Base-by-base conservation (phyloP, 2,797 vertebrate genomes). In the Tragelaphus eurycerus region DNA sequence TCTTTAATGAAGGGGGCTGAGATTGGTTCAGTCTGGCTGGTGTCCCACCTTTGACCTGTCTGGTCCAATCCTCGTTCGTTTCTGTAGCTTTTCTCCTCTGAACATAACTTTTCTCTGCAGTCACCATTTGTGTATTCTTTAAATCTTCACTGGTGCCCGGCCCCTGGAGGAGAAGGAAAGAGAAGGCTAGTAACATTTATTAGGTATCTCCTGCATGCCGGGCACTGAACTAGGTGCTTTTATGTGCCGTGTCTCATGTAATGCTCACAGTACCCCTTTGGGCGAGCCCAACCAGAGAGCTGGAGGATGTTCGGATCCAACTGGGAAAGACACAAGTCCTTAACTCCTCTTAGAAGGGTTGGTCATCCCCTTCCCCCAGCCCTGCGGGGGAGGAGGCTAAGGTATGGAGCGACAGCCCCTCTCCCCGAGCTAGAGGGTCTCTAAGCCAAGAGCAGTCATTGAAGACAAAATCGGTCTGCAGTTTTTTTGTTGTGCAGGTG, bases 401-500 rank as follows among this genome's bases (percentile, higher is more conserved):
- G n/a, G n/a, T n/a, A n/a, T n/a, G n/a, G n/a, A n/a, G n/a, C n/a
- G n/a, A n/a, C n/a, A n/a, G n/a, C n/a, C n/a, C n/a, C n/a, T n/a
- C n/a, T n/a, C n/a, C n/a, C n/a, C n/a, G n/a, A n/a, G n/a, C n/a
- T n/a, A n/a, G 48, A 43, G 85, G n/a, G 15, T 43, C 74, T 64
- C 60, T 57, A 54, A 78, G 57, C 78, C 88, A 2, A 50, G 55
- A 83, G 62, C 67, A 55, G 48, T 64, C 29, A 2, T 5, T 7
- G n/a, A 81, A 67, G 59, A 59, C 85, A 38, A 19, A 82, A 76
- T 11, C 14, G 10, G 9, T 25, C 23, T 67, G 86, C 57, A 64
- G 71, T 81, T 81, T 76, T 76, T n/a, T 71, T 31, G 19, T n/a
- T 71, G 67, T 87, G 87, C 93, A 43, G 89, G 89, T 90, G 85